Base-by-base conservation (phyloP, 2,888 invertebrate genomes). In the Eupithecia dodoneata region DNA sequence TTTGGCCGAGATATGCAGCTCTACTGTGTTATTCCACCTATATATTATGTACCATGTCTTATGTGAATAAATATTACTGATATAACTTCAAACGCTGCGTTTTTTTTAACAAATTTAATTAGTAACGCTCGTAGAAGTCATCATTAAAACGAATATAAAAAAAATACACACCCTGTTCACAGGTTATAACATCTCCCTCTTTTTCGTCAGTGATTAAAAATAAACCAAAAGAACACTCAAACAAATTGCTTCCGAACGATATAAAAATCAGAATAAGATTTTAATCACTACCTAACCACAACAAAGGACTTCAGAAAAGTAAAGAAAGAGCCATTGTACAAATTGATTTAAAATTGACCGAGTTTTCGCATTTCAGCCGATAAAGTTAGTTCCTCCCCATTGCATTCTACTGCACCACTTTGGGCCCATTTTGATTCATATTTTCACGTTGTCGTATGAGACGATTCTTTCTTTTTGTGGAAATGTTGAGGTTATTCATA, bases 301-400 rank as follows among this genome's bases (percentile, higher is more conserved):
- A 63, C 30, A 63, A 63, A 30, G 63, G 12, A 63, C 30, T 63
- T 63, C 30, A 59, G 63, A 63, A 12, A 63, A 63, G 63, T 63
- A 63, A 63, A 63, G 63, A 63, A 63, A 59, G 59, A 59, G 59
- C 63, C 42, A 66, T 66, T 63, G 30, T 66, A 66, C 69, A 75
- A 77, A 74, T 74, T 67, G 71, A 78, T 75, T 75, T 73, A 45
- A 78, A 78, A 78, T 73, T 73, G 78, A 78, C 76, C 76, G 76
- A 79, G 76, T 75, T 79, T 79, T 79, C 79, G 47, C 80, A 79
- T 42, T 66, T 70, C 79, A 79, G 71, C 76, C 80, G 78, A 80
- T 81, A 77, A 80, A 80, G 75, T 79, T 76, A 77, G 69, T 80
- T 82, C 76, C 71, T 79, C 76, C 80, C 76, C 80, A 79, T 77